These are phyloP conservation scores for Neoaliturus tenellus DNA, from an alignment of 2,888 invertebrate genomes.

Conservation along the genomic window DNA sequence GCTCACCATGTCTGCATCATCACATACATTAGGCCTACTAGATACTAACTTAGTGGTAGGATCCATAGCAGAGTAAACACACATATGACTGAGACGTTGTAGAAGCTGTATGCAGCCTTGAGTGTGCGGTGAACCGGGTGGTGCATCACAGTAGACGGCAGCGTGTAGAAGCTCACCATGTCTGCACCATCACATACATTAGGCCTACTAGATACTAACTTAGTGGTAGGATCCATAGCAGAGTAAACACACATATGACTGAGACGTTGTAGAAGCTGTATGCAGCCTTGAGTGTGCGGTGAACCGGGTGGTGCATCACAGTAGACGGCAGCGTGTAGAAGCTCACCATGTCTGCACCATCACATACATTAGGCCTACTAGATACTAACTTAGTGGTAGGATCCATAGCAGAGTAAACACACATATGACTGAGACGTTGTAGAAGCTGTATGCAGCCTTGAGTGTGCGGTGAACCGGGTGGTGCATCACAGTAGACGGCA, in stretches of 20 bases:
- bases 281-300: constrained; percentile 96
- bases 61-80: no score
- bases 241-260: no score
- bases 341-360: constrained; percentile 94
- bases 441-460: constrained; percentile 99
- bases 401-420: no score
- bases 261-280: constrained; percentile 99
- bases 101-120: constrained; percentile 99
- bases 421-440: constrained; percentile 96
- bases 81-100: constrained; percentile 96
- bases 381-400: no score
- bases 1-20: constrained; percentile 95
- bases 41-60: no score
- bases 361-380: no score
- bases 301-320: constrained; percentile 97
- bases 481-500: constrained; percentile 99
- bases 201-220: no score
- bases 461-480: constrained; percentile 95
- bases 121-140: constrained; percentile 95
- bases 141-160: constrained; percentile 99
- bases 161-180: constrained; percentile 98
- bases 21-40: no score
- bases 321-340: constrained; percentile 99
- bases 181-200: no score
- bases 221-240: no score